phyloP scores from a whole-genome alignment of 2,113 vertebrate species.

The Rhinopomastus cyanomelas region DNA sequence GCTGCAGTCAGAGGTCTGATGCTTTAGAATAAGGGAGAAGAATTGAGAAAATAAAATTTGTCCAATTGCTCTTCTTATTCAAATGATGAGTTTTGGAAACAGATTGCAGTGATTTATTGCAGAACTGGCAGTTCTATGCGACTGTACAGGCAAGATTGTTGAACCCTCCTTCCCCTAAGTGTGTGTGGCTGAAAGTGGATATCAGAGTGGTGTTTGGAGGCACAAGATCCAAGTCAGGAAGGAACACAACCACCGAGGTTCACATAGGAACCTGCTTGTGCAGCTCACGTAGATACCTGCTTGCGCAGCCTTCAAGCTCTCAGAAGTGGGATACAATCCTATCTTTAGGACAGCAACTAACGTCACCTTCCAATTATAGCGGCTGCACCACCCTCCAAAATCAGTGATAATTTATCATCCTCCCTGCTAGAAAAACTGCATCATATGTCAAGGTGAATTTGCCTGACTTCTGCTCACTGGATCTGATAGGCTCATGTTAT shows the following conservation, averaged over 20 bases:
- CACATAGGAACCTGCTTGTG: not conserved
- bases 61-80: not conserved
- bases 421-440: conserved; percentile 45
- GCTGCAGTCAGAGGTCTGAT: not conserved
- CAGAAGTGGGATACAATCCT: conserved; percentile 40
- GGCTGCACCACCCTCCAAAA: conserved; percentile 55
- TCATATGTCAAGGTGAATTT: conserved; percentile 59
- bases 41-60: not conserved
- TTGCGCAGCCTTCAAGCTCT: not conserved
- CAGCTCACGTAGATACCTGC: not conserved
- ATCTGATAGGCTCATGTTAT: conserved; percentile 2
- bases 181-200: not conserved
- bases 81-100: not conserved
- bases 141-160: not conserved
- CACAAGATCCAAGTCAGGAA: not conserved
- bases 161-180: not conserved
- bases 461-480: conserved; percentile 6
- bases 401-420: conserved; percentile 64
- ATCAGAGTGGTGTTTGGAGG: not conserved
- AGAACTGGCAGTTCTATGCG: not conserved
- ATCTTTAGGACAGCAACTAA: conserved; percentile 48
- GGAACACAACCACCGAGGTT: not conserved
- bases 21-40: not conserved
- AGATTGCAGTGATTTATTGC: not conserved
- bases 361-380: conserved; percentile 58